A percentile compares a stretch with the other conserved stretches of the same genome.
These are phyloP conservation scores for Chiridota heheva DNA, from an alignment of 35 echinoderm and acorn worm species.

Conservation along the genomic window DNA sequence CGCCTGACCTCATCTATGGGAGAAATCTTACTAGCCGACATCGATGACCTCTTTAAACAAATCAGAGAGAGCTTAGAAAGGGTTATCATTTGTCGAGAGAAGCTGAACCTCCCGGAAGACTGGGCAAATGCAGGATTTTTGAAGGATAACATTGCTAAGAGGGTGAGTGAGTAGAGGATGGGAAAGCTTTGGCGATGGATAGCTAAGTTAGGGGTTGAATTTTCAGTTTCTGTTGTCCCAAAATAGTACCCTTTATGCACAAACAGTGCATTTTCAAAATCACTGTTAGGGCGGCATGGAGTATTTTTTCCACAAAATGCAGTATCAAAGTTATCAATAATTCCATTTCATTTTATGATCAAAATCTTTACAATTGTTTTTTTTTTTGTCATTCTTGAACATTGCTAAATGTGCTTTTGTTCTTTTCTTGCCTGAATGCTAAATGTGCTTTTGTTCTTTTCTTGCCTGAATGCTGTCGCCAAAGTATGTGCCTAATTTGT, in stretches of 20 bases:
- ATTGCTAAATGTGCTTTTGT: no score
- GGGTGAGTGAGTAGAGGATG: slow-evolving; percentile 21
- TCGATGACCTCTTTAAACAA: slow-evolving; percentile 70
- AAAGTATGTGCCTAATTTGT: no score
- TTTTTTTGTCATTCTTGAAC: background rate
- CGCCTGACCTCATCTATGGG: slow-evolving; percentile 62
- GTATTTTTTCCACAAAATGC: background rate
- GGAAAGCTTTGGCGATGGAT: no score
- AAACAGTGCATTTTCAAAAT: background rate
- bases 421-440: no score
- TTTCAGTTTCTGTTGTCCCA: background rate
- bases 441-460: no score
- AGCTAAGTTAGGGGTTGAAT: no score
- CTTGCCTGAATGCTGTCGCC: no score
- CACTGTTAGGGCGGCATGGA: background rate
- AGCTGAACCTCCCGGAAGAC: slow-evolving; percentile 38
- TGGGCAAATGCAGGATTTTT: slow-evolving; percentile 70
- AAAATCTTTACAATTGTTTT: background rate
- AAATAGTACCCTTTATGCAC: background rate
- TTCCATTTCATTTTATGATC: background rate
- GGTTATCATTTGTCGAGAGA: slow-evolving; percentile 51
- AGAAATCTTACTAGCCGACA: slow-evolving; percentile 71
- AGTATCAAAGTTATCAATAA: no score
- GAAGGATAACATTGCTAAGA: slow-evolving; percentile 49
- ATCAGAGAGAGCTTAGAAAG: slow-evolving; percentile 56